Evolutionary conservation across 2,113 vertebrate species (phyloP).

Genomic region (Syrrhaptes paradoxus): DNA sequence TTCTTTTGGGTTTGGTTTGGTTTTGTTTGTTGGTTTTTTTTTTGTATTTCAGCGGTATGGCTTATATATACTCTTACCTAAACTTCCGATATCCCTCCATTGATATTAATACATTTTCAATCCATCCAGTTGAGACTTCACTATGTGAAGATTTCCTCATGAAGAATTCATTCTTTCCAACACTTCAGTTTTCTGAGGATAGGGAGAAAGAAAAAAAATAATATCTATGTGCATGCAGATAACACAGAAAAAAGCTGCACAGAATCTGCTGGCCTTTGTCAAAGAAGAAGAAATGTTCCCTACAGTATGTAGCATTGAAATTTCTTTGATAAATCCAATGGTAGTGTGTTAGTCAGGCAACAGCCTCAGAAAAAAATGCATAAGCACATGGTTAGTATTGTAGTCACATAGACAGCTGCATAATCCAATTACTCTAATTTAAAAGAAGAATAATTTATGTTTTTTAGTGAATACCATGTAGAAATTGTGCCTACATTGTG

Average conservation of each 20-base stretch:
- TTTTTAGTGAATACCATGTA: background rate
- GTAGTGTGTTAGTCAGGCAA: background rate
- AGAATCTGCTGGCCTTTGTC: background rate
- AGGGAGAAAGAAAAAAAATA: background rate
- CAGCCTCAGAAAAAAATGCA: background rate
- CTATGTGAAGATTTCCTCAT: background rate
- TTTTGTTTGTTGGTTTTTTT: background rate
- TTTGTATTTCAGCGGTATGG: background rate
- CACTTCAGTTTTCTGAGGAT: background rate
- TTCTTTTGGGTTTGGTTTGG: no score
- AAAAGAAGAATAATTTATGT: slow-evolving; percentile 37
- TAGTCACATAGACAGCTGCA: slow-evolving; percentile 2
- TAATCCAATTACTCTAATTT: slow-evolving; percentile 54
- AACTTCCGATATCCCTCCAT: background rate
- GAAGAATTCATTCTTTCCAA: background rate
- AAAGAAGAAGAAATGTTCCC: background rate
- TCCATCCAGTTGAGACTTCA: background rate
- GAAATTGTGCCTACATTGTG: background rate
- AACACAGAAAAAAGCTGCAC: background rate
- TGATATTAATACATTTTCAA: background rate
- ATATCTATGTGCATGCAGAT: background rate
- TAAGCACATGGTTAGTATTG: slow-evolving; percentile 33
- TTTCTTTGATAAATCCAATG: slow-evolving; percentile 1
- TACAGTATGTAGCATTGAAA: background rate
- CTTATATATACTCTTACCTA: background rate